A percentile compares a stretch with the other conserved stretches of the same genome.
These are phyloP conservation scores for Xylota segnis DNA, from an alignment of 2,888 invertebrate species.

Conservation along the genomic window DNA sequence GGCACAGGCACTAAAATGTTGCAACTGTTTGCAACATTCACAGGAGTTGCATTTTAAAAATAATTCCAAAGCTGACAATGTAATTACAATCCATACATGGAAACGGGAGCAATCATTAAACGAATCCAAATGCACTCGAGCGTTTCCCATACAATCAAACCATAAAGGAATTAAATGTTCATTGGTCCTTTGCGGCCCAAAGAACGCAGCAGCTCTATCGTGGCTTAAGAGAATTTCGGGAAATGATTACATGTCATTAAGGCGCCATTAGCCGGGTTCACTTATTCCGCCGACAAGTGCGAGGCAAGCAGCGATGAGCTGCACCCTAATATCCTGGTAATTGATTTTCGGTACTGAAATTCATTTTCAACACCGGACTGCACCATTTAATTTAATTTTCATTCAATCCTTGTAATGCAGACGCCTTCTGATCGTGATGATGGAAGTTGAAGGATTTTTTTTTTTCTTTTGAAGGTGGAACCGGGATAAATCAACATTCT, in stretches of 20 bases:
- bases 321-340: conserved; percentile 52
- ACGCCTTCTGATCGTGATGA: conserved; percentile 18
- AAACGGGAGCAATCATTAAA: conserved; percentile 60
- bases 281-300: conserved; percentile 44
- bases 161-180: conserved; percentile 68
- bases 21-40: conserved; percentile 59
- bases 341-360: conserved; percentile 62
- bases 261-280: conserved; percentile 64
- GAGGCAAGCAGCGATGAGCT: conserved; percentile 14
- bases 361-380: conserved; percentile 49
- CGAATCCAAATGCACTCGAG: conserved; percentile 16
- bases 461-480: conserved; percentile 39
- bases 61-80: conserved; percentile 48
- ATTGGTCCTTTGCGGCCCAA: conserved; percentile 13
- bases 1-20: conserved; percentile 58
- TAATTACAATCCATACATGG: conserved; percentile 49
- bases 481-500: conserved; percentile 71
- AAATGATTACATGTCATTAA: conserved; percentile 73
- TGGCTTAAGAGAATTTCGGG: conserved; percentile 40
- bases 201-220: conserved; percentile 30
- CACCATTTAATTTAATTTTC: conserved; percentile 55
- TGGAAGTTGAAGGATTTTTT: conserved; percentile 22
- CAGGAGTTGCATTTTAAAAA: conserved; percentile 42
- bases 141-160: conserved; percentile 50
- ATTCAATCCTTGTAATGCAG: conserved; percentile 36